Evolutionary conservation across 30 jellyfish, hydroid and myxozoan genomes (phyloP).

Genomic region (Mastigias papua): DNA sequence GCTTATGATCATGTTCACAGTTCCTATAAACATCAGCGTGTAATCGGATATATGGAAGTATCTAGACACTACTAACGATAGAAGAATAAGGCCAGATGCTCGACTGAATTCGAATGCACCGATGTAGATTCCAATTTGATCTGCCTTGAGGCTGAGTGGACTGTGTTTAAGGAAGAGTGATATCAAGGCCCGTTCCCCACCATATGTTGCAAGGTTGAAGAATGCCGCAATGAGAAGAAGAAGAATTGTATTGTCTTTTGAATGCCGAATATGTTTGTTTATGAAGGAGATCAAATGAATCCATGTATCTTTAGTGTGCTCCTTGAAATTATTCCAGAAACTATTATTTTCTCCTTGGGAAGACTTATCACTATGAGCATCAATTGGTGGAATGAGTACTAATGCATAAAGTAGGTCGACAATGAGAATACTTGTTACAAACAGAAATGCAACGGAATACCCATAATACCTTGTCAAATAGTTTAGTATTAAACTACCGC

Average conservation of each 20-base stretch:
- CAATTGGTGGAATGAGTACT: constrained; percentile 34
- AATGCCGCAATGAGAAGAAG: constrained; percentile 37
- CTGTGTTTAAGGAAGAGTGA: constrained; percentile 47
- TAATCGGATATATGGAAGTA: too few relatives aligned
- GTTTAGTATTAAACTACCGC: constrained; percentile 27
- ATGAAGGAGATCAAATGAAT: neutral
- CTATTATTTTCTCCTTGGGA: neutral
- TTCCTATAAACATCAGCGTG: too few relatives aligned
- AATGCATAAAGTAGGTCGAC: constrained; percentile 21
- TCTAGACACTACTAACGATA: too few relatives aligned
- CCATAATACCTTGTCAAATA: constrained; percentile 33
- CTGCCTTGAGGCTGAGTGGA: constrained; percentile 42
- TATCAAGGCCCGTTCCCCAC: constrained; percentile 49
- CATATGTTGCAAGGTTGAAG: constrained; percentile 25
- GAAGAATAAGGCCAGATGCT: too few relatives aligned
- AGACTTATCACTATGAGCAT: neutral
- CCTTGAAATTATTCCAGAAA: neutral
- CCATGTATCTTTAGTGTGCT: neutral
- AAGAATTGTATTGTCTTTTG: neutral
- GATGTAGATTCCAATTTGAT: too few relatives aligned
- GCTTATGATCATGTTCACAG: too few relatives aligned
- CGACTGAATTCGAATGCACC: too few relatives aligned
- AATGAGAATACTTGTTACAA: neutral
- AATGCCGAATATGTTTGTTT: neutral
- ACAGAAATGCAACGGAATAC: constrained; percentile 24